Base-by-base conservation (phyloP, 2,888 invertebrate genomes). In the Watsonalla binaria region DNA sequence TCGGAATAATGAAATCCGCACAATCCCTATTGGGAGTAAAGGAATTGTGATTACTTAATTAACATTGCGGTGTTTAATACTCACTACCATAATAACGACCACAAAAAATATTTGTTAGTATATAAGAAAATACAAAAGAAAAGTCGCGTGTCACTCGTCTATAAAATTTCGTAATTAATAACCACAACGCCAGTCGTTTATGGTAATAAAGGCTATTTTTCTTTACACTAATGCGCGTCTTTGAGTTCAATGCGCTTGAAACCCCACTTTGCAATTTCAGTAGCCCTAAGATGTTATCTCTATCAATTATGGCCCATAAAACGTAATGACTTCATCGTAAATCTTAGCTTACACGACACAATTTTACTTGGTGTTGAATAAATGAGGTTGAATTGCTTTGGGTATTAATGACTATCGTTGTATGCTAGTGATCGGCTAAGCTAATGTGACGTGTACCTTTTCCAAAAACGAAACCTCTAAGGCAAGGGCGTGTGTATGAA, bases 301-400 rank as follows among this genome's bases (percentile, higher is more conserved):
- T 86, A 88, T 87, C 88, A 89, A 89, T 89, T 89, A 89, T 87
- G 84, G 88, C 68, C 87, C 86, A 88, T 89, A 88, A 89, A 89
- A 86, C 79, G 81, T 88, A 89, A 89, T 89, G 89, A 86, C 89
- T 89, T 86, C 86, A 89, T 89, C 89, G 86, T 89, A 88, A 88
- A 89, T 88, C 88, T 87, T 77, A 76, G 74, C 80, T 78, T 86
- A 87, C 85, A 86, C 86, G 88, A 87, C 86, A 86, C 81, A 80
- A 83, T 84, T 86, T 85, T 82, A 76, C 80, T 82, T 76, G 80
- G 84, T 86, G 86, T 81, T 84, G 84, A 84, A 86, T 87, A 86
- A 88, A 86, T 86, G 83, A 76, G 80, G 78, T 79, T 80, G 78
- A 84, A 86, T 86, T 83, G 75, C 80, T 72, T 59, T 60, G 70